phyloP scores from a whole-genome alignment of 2,797 vertebrate species.

The Syngnathus rostellatus region DNA sequence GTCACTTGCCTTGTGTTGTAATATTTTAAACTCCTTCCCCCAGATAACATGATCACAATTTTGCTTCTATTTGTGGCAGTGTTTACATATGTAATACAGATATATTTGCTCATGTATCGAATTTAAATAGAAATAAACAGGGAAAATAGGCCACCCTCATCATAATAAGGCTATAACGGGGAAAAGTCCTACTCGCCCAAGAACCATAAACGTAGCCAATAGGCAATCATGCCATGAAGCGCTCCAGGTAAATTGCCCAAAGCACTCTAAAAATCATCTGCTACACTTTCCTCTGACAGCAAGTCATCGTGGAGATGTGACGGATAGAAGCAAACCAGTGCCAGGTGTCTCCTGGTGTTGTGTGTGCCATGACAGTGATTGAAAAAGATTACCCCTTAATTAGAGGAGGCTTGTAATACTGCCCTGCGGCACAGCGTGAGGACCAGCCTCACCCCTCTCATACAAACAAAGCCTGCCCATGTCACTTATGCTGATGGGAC shows the following conservation, averaged over 20 bases:
- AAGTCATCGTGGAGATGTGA: slow-evolving; percentile 13
- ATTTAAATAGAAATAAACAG: not conserved
- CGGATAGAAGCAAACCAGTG: slow-evolving; percentile 23
- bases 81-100: slow-evolving; percentile 12
- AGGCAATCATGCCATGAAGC: slow-evolving; percentile 18
- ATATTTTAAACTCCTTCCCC: not conserved
- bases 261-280: slow-evolving; percentile 13
- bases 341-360: slow-evolving; percentile 36
- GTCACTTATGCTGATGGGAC: slow-evolving; percentile 38
- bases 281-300: slow-evolving; percentile 10
- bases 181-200: slow-evolving; percentile 10
- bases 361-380: slow-evolving; percentile 30
- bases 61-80: not conserved
- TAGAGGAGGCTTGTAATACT: slow-evolving; percentile 41
- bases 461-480: slow-evolving; percentile 41
- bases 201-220: slow-evolving; percentile 27
- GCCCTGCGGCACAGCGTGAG: slow-evolving; percentile 43
- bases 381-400: slow-evolving; percentile 53
- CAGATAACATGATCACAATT: not conserved
- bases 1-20: not conserved
- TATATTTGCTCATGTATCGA: slow-evolving; percentile 2
- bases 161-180: slow-evolving; percentile 15
- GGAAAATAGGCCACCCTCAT: slow-evolving; percentile 7
- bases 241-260: slow-evolving; percentile 20
- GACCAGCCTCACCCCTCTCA: slow-evolving; percentile 16